Percentiles rank a stretch among this genome's conserved stretches.
phyloP scores from a whole-genome alignment of 2,113 vertebrate genomes.

The Megaceryle maxima region DNA sequence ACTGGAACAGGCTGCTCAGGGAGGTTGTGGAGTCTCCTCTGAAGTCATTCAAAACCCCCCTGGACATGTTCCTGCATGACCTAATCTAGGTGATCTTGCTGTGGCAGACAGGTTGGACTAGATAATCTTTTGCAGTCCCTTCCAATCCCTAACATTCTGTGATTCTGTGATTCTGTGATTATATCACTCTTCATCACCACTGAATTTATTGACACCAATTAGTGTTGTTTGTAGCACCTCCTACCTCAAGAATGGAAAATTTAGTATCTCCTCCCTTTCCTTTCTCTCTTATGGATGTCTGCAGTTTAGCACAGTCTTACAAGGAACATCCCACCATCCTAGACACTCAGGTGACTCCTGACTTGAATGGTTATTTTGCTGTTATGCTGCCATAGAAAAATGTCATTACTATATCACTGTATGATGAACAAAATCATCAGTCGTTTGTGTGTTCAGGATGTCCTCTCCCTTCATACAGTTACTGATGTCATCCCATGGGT shows the following conservation, averaged over 20 bases:
- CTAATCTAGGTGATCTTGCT: too few relatives aligned
- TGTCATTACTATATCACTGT: neutral
- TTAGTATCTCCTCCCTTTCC: neutral
- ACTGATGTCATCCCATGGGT: neutral
- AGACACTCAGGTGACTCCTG: neutral
- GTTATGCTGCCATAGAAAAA: neutral
- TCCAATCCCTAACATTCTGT: too few relatives aligned
- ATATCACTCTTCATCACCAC: neutral
- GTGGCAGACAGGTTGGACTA: too few relatives aligned
- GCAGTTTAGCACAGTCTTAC: neutral
- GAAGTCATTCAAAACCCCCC: too few relatives aligned
- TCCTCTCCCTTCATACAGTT: neutral
- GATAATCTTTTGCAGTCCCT: too few relatives aligned
- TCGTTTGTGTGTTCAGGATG: neutral
- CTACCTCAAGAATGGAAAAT: neutral
- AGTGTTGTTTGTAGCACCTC: neutral
- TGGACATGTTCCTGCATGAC: too few relatives aligned
- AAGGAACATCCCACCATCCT: neutral
- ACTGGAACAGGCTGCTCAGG: too few relatives aligned
- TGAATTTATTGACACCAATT: neutral
- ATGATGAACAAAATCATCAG: neutral
- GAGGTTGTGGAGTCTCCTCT: too few relatives aligned
- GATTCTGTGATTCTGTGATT: too few relatives aligned
- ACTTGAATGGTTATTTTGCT: conserved; percentile 4
- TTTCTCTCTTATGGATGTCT: neutral